Evolutionary conservation across 2,888 invertebrate species (phyloP).

Genomic region (Oligia fasciuncula): DNA sequence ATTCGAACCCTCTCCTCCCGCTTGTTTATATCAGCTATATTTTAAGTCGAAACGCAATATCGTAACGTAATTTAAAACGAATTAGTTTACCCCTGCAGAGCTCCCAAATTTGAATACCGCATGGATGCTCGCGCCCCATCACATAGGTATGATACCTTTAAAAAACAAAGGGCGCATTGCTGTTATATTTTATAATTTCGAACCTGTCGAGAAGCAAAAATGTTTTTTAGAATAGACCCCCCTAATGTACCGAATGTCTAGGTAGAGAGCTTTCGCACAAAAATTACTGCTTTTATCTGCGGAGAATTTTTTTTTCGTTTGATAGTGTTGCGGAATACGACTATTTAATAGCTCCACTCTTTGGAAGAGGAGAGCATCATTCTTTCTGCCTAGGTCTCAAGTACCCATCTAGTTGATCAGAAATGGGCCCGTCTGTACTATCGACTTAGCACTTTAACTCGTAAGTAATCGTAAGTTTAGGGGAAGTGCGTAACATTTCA

Average conservation of each 20-base stretch:
- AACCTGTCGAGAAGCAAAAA: conserved; percentile 72
- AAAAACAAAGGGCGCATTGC: conserved; percentile 87
- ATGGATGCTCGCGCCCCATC: conserved; percentile 84
- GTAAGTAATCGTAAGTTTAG: conserved; percentile 25
- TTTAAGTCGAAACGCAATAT: conserved; percentile 87
- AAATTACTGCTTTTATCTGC: conserved; percentile 80
- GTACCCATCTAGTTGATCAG: conserved; percentile 31
- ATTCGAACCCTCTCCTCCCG: conserved; percentile 85
- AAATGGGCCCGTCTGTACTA: conserved; percentile 23
- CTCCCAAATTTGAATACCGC: conserved; percentile 87
- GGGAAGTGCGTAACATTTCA: conserved; percentile 22
- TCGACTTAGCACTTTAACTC: conserved; percentile 30
- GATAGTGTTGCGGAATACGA: conserved; percentile 77
- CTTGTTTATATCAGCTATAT: conserved; percentile 86
- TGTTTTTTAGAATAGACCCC: conserved; percentile 84
- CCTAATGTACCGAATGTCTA: conserved; percentile 83
- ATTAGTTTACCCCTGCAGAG: conserved; percentile 88
- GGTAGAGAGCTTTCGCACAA: conserved; percentile 79
- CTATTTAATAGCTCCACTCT: conserved; percentile 60
- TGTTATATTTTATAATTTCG: conserved; percentile 86
- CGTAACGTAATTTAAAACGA: conserved; percentile 90
- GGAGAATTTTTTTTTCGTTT: conserved; percentile 76
- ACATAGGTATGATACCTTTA: conserved; percentile 78
- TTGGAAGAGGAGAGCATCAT: conserved; percentile 49
- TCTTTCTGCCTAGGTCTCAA: conserved; percentile 33